Conservation (phyloP, 2,113 vertebrate genomes). For the Sciurus niger region DNA sequence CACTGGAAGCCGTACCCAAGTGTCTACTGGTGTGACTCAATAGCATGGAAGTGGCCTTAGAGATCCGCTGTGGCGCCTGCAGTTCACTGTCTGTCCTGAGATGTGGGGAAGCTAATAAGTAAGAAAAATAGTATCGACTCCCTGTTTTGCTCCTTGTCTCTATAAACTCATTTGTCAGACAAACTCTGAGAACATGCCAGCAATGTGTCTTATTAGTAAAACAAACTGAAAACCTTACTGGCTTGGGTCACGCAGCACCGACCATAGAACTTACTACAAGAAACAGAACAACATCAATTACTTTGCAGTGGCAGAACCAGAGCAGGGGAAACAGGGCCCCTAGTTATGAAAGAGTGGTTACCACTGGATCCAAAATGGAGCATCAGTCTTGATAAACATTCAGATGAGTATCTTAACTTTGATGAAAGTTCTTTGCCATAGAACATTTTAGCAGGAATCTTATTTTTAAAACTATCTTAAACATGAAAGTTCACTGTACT, state of each 20-base stretch:
- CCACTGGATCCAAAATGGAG: background rate
- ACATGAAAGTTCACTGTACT: background rate
- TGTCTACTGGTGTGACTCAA: background rate
- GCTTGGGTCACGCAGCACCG: background rate
- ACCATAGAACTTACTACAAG: background rate
- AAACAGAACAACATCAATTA: background rate
- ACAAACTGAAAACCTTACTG: background rate
- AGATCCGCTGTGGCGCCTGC: background rate
- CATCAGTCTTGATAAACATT: background rate
- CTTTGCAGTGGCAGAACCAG: background rate
- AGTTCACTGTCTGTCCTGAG: background rate
- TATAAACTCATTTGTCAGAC: slow-evolving; percentile 33
- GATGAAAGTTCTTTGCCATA: background rate
- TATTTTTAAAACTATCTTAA: background rate
- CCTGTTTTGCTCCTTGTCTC: slow-evolving; percentile 54
- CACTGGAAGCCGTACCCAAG: background rate
- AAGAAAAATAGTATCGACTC: slow-evolving; percentile 56
- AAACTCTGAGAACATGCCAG: slow-evolving; percentile 27
- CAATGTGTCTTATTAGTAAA: background rate
- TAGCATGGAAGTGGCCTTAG: background rate
- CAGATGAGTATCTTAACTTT: background rate
- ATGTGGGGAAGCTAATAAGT: slow-evolving; percentile 14
- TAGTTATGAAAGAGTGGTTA: background rate
- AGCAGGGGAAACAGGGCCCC: background rate
- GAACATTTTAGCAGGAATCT: background rate